Conservation (phyloP, 2,113 vertebrate genomes). For the Cynocephalus volans region DNA sequence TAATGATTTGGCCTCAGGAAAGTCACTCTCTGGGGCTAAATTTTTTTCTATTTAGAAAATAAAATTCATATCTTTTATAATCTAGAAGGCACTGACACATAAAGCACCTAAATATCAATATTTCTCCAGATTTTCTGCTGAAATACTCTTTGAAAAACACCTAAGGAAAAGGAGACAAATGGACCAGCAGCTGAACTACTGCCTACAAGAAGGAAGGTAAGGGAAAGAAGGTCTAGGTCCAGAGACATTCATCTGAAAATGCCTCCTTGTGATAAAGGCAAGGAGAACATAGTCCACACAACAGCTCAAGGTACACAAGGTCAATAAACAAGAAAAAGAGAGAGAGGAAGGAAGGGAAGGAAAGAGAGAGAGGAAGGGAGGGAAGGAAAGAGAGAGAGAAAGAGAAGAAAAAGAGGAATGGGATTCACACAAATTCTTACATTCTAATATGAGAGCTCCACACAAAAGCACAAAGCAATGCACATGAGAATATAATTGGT, state of each 20-base stretch:
- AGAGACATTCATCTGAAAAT: background rate
- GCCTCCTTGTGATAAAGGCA: background rate
- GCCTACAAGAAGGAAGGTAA: background rate
- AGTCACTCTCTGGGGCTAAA: background rate
- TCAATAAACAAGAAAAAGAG: background rate
- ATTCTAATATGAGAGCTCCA: background rate
- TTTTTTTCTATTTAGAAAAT: constrained; percentile 6
- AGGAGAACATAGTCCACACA: background rate
- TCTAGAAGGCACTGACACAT: background rate
- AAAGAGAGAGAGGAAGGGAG: background rate
- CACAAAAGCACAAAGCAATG: background rate
- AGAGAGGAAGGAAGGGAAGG: background rate
- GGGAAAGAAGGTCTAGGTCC: background rate
- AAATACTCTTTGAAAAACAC: background rate
- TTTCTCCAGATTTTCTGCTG: background rate
- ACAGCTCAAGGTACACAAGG: background rate
- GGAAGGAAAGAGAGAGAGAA: background rate
- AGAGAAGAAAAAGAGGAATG: background rate
- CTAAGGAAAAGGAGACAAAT: background rate
- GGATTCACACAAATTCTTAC: background rate
- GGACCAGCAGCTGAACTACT: background rate
- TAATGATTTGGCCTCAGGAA: background rate
- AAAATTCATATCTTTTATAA: constrained; percentile 6
- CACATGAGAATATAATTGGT: background rate
- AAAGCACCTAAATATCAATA: background rate